phyloP scores from a whole-genome alignment of 2,888 invertebrate genomes.

The Polyommatus iphigenia region DNA sequence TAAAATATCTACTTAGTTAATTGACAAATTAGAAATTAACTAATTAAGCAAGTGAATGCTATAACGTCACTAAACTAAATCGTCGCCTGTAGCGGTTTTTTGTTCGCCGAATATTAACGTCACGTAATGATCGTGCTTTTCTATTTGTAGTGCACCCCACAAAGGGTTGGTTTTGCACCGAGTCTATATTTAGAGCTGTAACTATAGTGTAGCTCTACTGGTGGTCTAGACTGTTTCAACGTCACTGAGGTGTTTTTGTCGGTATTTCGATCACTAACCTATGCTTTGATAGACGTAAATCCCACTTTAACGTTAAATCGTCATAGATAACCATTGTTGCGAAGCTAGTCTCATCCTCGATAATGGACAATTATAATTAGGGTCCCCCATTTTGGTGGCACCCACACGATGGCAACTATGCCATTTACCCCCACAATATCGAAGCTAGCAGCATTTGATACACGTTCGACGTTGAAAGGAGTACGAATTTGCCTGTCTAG shows the following conservation, averaged over 20 bases:
- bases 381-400: too few relatives aligned
- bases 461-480: too few relatives aligned
- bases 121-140: not conserved
- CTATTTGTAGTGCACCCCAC: constrained; percentile 13
- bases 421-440: too few relatives aligned
- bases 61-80: not conserved
- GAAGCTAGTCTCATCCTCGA: too few relatives aligned
- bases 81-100: not conserved
- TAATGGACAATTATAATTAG: too few relatives aligned
- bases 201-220: not conserved
- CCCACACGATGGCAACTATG: too few relatives aligned
- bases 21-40: not conserved
- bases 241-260: not conserved
- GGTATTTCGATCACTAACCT: not conserved
- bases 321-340: too few relatives aligned
- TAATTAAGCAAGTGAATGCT: not conserved
- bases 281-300: not conserved
- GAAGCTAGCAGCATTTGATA: too few relatives aligned
- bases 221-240: not conserved
- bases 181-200: not conserved
- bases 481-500: too few relatives aligned
- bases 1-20: not conserved
- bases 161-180: constrained; percentile 16
- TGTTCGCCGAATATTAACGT: not conserved
- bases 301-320: too few relatives aligned